Conservation (phyloP, 2,113 vertebrate genomes). For the Urocolius indicus region DNA sequence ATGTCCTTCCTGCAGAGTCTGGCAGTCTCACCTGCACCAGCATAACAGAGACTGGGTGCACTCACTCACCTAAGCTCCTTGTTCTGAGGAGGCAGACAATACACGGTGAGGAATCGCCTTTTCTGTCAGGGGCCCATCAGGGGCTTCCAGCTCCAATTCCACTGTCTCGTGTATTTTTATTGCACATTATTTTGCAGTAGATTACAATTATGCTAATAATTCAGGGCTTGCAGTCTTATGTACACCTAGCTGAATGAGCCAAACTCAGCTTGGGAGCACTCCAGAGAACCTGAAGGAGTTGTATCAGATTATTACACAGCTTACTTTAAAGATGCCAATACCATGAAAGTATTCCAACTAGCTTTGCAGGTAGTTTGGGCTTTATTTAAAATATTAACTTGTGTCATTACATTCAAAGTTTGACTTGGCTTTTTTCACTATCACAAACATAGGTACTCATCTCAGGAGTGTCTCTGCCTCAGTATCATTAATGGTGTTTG, state of each 20-base stretch:
- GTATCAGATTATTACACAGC: not conserved
- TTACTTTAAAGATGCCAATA: not conserved
- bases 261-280: constrained; percentile 3
- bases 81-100: not conserved
- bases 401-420: constrained; percentile 33
- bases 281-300: constrained; percentile 21
- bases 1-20: not conserved
- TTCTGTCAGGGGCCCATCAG: not conserved
- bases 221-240: not conserved
- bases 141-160: not conserved
- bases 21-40: not conserved
- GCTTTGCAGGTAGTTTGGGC: not conserved
- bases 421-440: constrained; percentile 34
- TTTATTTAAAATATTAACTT: constrained; percentile 51
- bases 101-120: not conserved
- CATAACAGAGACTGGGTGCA: fast-evolving
- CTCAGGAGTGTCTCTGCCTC: not conserved
- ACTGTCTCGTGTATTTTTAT: not conserved
- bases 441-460: not conserved
- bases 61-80: not conserved
- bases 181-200: not conserved
- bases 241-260: not conserved
- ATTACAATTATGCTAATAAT: not conserved
- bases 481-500: not conserved
- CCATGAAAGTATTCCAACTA: not conserved